Conservation (phyloP, 1,140 invertebrate species). For the Cydia fagiglandana region DNA sequence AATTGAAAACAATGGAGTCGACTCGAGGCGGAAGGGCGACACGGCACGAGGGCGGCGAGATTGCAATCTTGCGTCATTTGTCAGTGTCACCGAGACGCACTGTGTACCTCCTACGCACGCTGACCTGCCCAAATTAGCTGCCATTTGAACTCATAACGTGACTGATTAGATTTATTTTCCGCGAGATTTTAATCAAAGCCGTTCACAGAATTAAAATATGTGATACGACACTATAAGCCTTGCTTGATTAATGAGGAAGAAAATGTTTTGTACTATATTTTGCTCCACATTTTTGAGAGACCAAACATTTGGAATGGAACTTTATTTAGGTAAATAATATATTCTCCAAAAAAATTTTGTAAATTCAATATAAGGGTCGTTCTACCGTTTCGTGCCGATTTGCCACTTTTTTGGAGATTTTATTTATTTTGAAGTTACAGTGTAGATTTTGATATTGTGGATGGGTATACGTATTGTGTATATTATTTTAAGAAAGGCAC, state of each 20-base stretch:
- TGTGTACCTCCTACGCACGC: constrained; percentile 50
- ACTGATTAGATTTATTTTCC: constrained; percentile 29
- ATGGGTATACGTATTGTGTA: no score
- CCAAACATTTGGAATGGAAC: not conserved
- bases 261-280: not conserved
- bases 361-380: no score
- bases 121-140: constrained; percentile 69
- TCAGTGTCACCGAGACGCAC: constrained; percentile 67
- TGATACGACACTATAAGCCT: constrained; percentile 14
- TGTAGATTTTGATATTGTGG: no score
- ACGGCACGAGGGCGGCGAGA: constrained; percentile 58
- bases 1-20: constrained; percentile 78
- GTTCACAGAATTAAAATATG: constrained; percentile 9
- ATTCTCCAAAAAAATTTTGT: not conserved
- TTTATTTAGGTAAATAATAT: not conserved
- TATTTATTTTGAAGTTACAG: no score
- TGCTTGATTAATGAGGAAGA: constrained; percentile 5
- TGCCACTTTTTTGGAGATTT: no score
- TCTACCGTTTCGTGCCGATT: no score
- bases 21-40: constrained; percentile 63
- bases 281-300: not conserved
- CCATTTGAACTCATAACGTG: constrained; percentile 36
- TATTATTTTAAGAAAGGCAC: no score
- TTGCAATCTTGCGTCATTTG: constrained; percentile 77
- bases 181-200: constrained; percentile 12